phyloP scores from a whole-genome alignment of 2,797 vertebrate species.

The Gymnoscopelus braueri region DNA sequence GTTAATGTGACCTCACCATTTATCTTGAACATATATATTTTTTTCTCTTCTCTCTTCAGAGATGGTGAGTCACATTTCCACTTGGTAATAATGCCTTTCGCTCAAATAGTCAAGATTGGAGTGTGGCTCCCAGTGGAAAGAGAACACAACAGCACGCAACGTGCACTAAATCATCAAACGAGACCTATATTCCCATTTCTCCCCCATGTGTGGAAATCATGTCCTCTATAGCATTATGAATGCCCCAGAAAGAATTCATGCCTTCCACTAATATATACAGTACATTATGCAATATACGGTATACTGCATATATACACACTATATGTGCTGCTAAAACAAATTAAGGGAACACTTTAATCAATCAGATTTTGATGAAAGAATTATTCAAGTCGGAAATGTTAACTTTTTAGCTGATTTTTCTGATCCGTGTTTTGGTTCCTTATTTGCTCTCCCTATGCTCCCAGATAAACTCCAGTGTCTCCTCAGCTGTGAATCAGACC shows the following conservation, averaged over 20 bases:
- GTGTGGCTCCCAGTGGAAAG: constrained; percentile 54
- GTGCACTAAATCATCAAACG: constrained; percentile 58
- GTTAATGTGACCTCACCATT: constrained; percentile 35
- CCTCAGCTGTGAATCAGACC: too few species aligned
- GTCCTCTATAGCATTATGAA: constrained; percentile 32
- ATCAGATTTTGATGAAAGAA: too few species aligned
- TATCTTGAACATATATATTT: constrained; percentile 65
- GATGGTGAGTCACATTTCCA: constrained; percentile 66
- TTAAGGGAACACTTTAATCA: too few species aligned
- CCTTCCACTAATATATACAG: constrained; percentile 4
- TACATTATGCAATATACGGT: too few species aligned
- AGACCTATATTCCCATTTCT: constrained; percentile 49
- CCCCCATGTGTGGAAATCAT: constrained; percentile 45
- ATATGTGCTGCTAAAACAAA: too few species aligned
- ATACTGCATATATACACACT: too few species aligned
- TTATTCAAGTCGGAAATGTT: too few species aligned
- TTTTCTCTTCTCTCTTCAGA: constrained; percentile 33
- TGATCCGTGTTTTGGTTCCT: too few species aligned
- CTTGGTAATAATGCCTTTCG: constrained; percentile 66
- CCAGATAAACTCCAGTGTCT: too few species aligned
- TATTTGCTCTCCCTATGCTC: too few species aligned
- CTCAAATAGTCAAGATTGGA: constrained; percentile 64
- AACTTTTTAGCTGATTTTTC: too few species aligned
- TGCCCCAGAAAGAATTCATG: constrained; percentile 26
- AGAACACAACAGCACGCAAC: constrained; percentile 43